phyloP scores from a whole-genome alignment of 2,888 invertebrate genomes.

The Dolomedes plantarius region DNA sequence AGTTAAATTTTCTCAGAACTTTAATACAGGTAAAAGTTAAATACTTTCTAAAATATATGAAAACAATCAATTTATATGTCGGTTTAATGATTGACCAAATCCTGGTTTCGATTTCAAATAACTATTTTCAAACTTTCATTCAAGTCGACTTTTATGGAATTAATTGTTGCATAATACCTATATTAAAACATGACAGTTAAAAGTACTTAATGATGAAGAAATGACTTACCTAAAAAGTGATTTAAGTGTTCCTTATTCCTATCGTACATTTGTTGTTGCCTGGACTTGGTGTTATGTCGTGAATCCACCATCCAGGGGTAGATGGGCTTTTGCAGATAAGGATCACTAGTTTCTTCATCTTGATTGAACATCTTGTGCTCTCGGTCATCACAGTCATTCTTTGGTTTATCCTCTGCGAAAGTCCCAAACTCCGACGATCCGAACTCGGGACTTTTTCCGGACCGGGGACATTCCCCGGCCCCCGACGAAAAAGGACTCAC shows the following conservation, averaged over 20 bases:
- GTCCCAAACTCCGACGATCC: not conserved
- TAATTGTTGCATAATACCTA: no score
- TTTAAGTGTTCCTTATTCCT: conserved; percentile 31
- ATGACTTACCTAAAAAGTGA: conserved; percentile 41
- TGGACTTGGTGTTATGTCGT: conserved; percentile 41
- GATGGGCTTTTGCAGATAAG: conserved; percentile 40
- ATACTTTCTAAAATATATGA: no score
- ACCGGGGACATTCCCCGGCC: conserved; percentile 5
- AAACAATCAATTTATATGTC: no score
- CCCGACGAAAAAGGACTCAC: conserved; percentile 27
- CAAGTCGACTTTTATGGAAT: no score
- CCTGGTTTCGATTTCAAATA: no score
- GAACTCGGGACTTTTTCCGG: conserved; percentile 27
- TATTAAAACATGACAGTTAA: no score
- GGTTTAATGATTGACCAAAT: no score
- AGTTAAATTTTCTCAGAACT: no score
- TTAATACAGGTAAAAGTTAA: no score
- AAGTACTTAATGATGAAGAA: not conserved
- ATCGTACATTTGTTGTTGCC: conserved; percentile 12
- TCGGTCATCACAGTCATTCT: conserved; percentile 18
- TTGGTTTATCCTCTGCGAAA: conserved; percentile 27
- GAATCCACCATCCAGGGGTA: conserved; percentile 68
- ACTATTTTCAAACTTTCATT: no score
- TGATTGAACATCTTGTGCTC: conserved; percentile 22
- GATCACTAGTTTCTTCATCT: conserved; percentile 28